Conservation (phyloP, 35 echinoderm and acorn worm genomes). For the Amphiura filiformis region DNA sequence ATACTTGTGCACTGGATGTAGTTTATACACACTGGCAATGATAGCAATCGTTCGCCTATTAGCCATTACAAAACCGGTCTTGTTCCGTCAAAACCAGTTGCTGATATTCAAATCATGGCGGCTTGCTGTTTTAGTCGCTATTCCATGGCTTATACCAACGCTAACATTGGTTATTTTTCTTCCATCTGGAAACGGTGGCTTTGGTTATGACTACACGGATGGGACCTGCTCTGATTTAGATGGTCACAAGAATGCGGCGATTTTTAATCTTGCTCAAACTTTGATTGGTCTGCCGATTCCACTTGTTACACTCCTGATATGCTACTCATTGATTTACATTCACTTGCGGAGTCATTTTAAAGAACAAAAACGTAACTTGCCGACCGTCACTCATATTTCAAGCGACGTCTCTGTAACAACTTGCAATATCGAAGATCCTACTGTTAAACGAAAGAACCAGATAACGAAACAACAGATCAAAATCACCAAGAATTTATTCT, state of each 20-base stretch:
- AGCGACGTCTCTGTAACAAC: not conserved
- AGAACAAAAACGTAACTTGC: too few species aligned
- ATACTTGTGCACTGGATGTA: slow-evolving; percentile 37
- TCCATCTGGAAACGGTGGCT: not conserved
- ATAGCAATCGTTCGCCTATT: slow-evolving; percentile 46
- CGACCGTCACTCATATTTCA: not conserved
- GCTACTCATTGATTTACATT: not conserved
- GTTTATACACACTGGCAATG: slow-evolving; percentile 33
- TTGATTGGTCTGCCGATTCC: not conserved
- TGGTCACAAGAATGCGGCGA: not conserved
- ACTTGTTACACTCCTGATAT: not conserved
- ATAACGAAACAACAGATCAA: not conserved
- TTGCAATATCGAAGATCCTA: not conserved
- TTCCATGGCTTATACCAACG: slow-evolving; percentile 44
- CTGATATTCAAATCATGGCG: slow-evolving; percentile 29
- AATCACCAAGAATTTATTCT: slow-evolving; percentile 36
- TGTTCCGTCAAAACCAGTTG: slow-evolving; percentile 22
- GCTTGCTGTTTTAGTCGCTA: not conserved
- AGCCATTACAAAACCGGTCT: slow-evolving; percentile 1
- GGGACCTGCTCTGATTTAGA: slow-evolving; percentile 16
- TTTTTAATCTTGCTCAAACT: not conserved
- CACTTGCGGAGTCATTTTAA: not conserved
- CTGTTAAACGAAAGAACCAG: not conserved
- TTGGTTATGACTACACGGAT: slow-evolving; percentile 41
- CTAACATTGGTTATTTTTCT: slow-evolving; percentile 12